Evolutionary conservation across 2,797 vertebrate species (phyloP), one percentile per base, ranked within the genome.

Genomic region (Paramormyrops hopkinsi): DNA sequence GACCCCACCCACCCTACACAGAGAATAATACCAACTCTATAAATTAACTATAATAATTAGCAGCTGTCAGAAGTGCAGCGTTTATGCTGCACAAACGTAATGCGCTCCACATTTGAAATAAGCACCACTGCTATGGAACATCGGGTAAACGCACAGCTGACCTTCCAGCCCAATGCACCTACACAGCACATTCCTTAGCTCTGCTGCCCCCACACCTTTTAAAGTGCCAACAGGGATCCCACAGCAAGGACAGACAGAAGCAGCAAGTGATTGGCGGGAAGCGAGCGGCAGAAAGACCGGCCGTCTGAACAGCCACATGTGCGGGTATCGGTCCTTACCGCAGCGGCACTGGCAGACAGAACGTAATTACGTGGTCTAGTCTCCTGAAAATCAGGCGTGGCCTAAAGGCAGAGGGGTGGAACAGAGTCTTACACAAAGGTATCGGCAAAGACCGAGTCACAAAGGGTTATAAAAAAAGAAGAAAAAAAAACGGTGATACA

Each of bases 291-390:
- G 65, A 6, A 79, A 46, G 73, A n/a, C 33, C 2, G 53, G 51
- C 22, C 12, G 50, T 87, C 9, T 46, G 50, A 54, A 85, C 48
- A 19, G 50, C 8, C 29, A 22, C 54, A 22, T 4, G 6, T 44
- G 22, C 2, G 37, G 12, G 41, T 9, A 37, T 51, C 8, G 29
- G 41, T 19, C 51, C 97, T 98, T 97, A 99, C 98, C 96, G 97
- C 97, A 91, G 98, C 98, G 85, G 98, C 98, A 91, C 98, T 99
- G 94, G 97, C 97, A 89, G 98, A 99, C 91, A 99, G 97, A 93
- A 99, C 95, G 93, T 98, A 99, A 97, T 99, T 99, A 95, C 98
- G 97, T 62, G 98, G 97, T 95, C 98, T 97, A 94, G 97, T 98
- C 96, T 98, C 98, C 94, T 98, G 97, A 96, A 99, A 98, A 95